Percentiles rank a stretch among this genome's conserved stretches.
Evolutionary conservation across 1,140 invertebrate genomes (phyloP).

Genomic region (Eulimnadia texana): DNA sequence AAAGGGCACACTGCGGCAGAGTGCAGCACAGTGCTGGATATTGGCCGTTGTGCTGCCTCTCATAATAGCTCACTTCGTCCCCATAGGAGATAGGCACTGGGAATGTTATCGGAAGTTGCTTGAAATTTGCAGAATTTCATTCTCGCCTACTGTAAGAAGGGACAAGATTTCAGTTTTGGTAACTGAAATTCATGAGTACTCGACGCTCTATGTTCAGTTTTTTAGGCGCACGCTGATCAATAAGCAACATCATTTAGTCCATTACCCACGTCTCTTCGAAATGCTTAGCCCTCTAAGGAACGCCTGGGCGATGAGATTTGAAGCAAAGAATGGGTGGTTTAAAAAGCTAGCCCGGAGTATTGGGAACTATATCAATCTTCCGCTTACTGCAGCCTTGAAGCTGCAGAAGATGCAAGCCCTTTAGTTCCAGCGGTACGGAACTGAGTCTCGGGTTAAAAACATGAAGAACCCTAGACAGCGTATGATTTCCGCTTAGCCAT

Average conservation of each 20-base stretch:
- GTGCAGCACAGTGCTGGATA: slow-evolving; percentile 6
- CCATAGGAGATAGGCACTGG: not conserved
- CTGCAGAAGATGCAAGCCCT: slow-evolving; percentile 3
- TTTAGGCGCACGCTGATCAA: too few species aligned
- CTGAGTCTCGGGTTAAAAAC: too few species aligned
- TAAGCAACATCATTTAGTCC: too few species aligned
- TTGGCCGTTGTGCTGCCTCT: slow-evolving; percentile 9
- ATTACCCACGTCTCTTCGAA: too few species aligned
- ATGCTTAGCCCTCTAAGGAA: slow-evolving; percentile 6
- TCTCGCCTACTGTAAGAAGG: slow-evolving; percentile 3
- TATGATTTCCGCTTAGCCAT: too few species aligned
- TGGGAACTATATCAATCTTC: too few species aligned
- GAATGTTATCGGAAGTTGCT: too few species aligned
- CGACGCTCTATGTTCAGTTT: not conserved
- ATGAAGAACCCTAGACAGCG: too few species aligned
- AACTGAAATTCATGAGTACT: slow-evolving; percentile 9
- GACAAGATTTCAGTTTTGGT: slow-evolving; percentile 7
- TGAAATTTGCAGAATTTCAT: slow-evolving; percentile 9
- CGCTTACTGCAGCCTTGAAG: slow-evolving; percentile 1
- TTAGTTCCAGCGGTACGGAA: too few species aligned
- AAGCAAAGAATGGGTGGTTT: slow-evolving; percentile 7
- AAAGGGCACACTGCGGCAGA: too few species aligned
- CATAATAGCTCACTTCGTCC: not conserved
- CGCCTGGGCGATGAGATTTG: slow-evolving; percentile 14
- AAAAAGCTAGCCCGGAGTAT: too few species aligned